Evolutionary conservation across 2,888 invertebrate genomes (phyloP).

Genomic region (Capitulum mitella): DNA sequence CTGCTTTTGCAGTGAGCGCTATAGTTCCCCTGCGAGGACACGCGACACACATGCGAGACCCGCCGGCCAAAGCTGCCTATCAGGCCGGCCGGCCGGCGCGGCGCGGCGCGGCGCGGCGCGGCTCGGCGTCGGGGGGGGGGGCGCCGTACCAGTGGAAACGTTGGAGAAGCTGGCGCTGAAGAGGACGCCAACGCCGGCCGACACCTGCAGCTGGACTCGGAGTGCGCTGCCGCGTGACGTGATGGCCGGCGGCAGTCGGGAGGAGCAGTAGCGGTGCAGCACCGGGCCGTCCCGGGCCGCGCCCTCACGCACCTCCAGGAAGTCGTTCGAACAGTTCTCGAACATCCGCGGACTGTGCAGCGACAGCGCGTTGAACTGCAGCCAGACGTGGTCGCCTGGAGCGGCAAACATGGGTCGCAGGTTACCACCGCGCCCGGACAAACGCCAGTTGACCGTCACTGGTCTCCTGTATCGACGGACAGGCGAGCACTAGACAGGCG

Average conservation of each 20-base stretch:
- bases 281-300: not conserved
- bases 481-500: no score
- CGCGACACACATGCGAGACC: no score
- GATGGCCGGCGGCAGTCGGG: not conserved
- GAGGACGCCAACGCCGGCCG: conserved; percentile 37
- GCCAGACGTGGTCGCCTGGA: not conserved
- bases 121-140: no score
- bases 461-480: no score
- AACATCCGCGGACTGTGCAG: not conserved
- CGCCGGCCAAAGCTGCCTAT: no score
- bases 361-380: not conserved
- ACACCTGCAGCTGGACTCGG: conserved; percentile 48
- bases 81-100: no score
- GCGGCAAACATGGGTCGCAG: not conserved
- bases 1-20: no score
- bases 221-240: not conserved
- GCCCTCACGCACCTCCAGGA: conserved; percentile 8
- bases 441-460: no score
- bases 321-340: not conserved
- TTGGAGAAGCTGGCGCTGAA: conserved; percentile 5
- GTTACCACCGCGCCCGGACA: no score
- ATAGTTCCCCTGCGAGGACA: no score
- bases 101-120: no score
- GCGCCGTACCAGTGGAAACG: not conserved
- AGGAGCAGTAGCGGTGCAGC: not conserved